These are phyloP conservation scores for Rhinolophus ferrumequinum DNA, from an alignment of 2,113 vertebrate genomes.

Conservation along the genomic window DNA sequence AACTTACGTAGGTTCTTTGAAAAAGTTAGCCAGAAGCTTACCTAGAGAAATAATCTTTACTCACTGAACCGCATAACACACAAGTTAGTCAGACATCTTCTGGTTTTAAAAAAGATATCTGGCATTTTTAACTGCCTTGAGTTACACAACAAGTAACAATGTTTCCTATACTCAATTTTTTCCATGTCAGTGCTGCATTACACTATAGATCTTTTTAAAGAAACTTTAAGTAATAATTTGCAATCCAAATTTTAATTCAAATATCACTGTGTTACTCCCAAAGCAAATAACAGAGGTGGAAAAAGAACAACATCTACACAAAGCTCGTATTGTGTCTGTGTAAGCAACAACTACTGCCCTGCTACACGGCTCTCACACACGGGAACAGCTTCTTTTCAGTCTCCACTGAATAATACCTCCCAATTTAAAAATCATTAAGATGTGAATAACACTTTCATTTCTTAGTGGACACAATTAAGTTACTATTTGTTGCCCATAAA, in stretches of 20 bases:
- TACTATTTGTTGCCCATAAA: background rate
- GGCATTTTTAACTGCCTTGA: background rate
- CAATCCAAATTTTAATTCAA: constrained; percentile 44
- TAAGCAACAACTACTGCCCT: background rate
- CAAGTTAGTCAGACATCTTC: background rate
- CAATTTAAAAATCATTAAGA: constrained; percentile 6
- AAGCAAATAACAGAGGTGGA: constrained; percentile 16
- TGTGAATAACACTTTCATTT: constrained; percentile 24
- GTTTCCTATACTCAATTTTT: background rate
- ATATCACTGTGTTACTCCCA: constrained; percentile 44
- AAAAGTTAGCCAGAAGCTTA: background rate
- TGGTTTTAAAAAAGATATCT: background rate
- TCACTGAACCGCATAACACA: background rate
- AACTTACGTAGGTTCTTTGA: background rate
- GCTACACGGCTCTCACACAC: background rate
- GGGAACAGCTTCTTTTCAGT: background rate
- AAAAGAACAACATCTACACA: constrained; percentile 2
- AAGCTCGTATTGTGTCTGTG: background rate
- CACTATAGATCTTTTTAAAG: background rate
- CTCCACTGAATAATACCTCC: background rate
- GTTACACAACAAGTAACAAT: background rate
- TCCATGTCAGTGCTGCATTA: background rate
- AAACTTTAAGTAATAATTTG: background rate
- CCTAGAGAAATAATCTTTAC: background rate
- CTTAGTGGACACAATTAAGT: constrained; percentile 7